Evolutionary conservation across 2,797 vertebrate genomes (phyloP).

Genomic region (Acipenser oxyrinchus): DNA sequence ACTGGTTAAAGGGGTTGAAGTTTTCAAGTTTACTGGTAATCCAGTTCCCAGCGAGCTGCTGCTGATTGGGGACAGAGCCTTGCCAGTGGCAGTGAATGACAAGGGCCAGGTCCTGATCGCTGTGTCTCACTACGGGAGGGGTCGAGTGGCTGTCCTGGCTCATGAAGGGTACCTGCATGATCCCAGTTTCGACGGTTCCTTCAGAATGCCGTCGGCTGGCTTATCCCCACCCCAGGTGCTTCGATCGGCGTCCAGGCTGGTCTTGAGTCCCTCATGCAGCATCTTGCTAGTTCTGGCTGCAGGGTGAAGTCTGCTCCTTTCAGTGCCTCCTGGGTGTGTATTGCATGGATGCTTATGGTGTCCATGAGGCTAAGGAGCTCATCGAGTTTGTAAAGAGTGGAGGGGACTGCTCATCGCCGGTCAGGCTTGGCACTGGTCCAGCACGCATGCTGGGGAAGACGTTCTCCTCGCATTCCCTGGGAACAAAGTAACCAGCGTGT

Average conservation of each 20-base stretch:
- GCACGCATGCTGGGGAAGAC: constrained; percentile 36
- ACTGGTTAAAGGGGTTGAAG: constrained; percentile 39
- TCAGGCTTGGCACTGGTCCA: constrained; percentile 55
- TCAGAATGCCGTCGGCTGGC: constrained; percentile 49
- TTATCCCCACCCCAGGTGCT: constrained; percentile 32
- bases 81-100: constrained; percentile 49
- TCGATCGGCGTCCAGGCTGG: constrained; percentile 37
- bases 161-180: constrained; percentile 49
- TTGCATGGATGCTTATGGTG: constrained; percentile 42
- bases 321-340: constrained; percentile 41
- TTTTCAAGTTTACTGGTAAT: constrained; percentile 44
- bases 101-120: constrained; percentile 51
- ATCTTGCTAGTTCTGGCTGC: constrained; percentile 32
- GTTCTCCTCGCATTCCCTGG: constrained; percentile 51
- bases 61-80: constrained; percentile 44
- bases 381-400: constrained; percentile 43
- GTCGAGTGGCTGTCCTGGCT: constrained; percentile 45
- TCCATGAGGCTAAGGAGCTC: constrained; percentile 29
- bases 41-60: constrained; percentile 52
- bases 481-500: constrained; percentile 51
- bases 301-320: constrained; percentile 26
- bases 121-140: constrained; percentile 46
- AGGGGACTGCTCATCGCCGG: constrained; percentile 53
- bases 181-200: constrained; percentile 46
- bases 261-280: constrained; percentile 35